Evolutionary conservation across 2,113 vertebrate species (phyloP).

Genomic region (Sceloporus undulatus): DNA sequence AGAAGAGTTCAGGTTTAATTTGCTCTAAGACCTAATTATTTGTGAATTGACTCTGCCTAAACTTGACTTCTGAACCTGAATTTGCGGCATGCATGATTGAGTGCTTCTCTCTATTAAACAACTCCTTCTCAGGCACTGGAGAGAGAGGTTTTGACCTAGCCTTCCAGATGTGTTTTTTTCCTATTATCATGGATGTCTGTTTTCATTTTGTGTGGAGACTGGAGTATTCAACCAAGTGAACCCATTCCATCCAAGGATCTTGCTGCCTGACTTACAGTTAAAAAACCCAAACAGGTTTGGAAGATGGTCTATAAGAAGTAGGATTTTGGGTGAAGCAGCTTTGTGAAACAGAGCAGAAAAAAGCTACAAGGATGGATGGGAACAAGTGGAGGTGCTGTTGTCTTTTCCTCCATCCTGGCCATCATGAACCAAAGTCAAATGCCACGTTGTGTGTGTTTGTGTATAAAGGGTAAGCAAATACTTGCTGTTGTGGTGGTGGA

Average conservation of each 20-base stretch:
- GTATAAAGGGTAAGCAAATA: constrained; percentile 8
- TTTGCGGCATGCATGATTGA: background rate
- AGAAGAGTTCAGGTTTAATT: too few species aligned
- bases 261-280: background rate
- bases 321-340: background rate
- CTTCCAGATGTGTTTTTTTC: background rate
- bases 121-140: background rate
- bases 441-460: background rate
- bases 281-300: too few species aligned
- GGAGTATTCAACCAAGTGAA: background rate
- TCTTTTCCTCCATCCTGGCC: background rate
- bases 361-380: background rate
- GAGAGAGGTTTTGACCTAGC: background rate
- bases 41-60: too few species aligned
- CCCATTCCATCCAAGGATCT: background rate
- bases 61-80: too few species aligned
- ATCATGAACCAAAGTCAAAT: constrained; percentile 20
- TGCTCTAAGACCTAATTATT: too few species aligned
- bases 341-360: background rate
- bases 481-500: background rate
- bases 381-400: background rate
- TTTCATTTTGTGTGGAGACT: too few species aligned
- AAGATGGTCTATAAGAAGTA: background rate
- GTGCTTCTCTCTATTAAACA: too few species aligned
- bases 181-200: background rate